Conservation (phyloP, 2,797 vertebrate genomes). For the Hafferia zeledoni region DNA sequence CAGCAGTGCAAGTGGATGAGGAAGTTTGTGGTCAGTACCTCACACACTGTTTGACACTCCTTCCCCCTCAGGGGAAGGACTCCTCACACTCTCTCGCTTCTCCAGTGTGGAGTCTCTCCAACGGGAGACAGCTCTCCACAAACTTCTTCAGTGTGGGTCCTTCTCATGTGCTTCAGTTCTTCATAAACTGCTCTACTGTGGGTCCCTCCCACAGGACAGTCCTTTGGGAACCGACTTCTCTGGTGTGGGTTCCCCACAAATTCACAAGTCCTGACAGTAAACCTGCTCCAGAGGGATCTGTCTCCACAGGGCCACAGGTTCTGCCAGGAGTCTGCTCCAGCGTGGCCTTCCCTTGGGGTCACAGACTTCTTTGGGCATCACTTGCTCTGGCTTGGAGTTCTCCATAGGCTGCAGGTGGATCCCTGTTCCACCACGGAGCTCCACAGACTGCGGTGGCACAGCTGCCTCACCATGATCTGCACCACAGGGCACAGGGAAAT, state of each 20-base stretch:
- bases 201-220: not conserved
- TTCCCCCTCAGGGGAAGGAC: not conserved
- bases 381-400: rapidly evolving
- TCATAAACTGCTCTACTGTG: too few species aligned
- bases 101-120: not conserved
- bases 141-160: not conserved
- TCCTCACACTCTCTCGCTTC: not conserved
- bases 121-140: not conserved
- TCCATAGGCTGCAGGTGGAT: not conserved
- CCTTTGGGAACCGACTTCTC: not conserved
- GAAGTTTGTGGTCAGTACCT: not conserved
- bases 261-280: not conserved
- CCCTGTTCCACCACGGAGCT: not conserved
- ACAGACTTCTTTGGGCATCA: not conserved
- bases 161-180: not conserved
- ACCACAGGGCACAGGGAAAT: rapidly evolving
- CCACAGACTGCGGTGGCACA: not conserved
- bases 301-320: not conserved
- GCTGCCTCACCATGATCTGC: not conserved
- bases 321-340: not conserved
- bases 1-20: not conserved
- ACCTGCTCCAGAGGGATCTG: too few species aligned
- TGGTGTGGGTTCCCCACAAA: rapidly evolving
- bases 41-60: not conserved
- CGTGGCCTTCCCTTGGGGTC: too few species aligned